Percentiles rank a stretch among this genome's conserved stretches.
Evolutionary conservation across 2,113 vertebrate species (phyloP).

Genomic region (Cyrtonyx montezumae): DNA sequence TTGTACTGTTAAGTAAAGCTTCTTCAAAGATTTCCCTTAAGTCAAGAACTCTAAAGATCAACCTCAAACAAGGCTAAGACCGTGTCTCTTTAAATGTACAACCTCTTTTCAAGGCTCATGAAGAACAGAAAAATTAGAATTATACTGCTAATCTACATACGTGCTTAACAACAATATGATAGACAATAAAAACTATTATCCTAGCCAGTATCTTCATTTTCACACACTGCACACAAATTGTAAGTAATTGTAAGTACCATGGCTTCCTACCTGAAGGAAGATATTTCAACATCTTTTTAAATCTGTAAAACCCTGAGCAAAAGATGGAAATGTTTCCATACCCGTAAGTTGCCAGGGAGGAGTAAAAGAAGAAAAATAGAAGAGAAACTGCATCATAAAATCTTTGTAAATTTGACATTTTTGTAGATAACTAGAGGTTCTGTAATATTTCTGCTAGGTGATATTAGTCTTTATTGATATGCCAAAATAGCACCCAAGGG

Average conservation of each 20-base stretch:
- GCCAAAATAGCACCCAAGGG: neutral
- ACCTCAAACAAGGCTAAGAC: neutral
- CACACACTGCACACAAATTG: neutral
- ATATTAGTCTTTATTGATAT: neutral
- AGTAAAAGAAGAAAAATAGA: neutral
- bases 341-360: neutral
- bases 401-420: neutral
- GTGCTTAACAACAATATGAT: neutral
- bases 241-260: neutral
- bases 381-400: neutral
- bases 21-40: neutral
- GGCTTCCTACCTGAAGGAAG: neutral
- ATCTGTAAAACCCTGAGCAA: neutral
- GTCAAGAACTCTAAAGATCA: neutral
- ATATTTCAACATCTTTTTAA: neutral
- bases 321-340: neutral
- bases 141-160: neutral
- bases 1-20: neutral
- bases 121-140: neutral
- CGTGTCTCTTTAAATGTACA: neutral
- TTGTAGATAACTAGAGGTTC: neutral
- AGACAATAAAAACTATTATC: neutral
- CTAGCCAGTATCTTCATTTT: neutral
- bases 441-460: neutral
- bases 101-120: neutral